A percentile compares a stretch with the other conserved stretches of the same genome.
Evolutionary conservation across 2,888 invertebrate genomes (phyloP).

Genomic region (Lottia scabra): DNA sequence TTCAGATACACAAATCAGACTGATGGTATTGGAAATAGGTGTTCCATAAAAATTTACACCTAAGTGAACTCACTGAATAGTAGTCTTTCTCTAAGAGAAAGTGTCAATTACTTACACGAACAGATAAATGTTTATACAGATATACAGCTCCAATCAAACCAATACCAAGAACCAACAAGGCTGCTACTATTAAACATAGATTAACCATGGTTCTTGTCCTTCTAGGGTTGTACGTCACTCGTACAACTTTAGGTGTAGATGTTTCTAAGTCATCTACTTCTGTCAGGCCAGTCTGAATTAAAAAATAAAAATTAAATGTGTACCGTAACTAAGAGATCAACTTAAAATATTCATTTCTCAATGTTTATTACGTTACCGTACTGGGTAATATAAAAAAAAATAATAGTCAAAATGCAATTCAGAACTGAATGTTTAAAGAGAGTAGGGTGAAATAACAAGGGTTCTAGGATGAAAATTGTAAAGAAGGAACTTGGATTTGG

Average conservation of each 20-base stretch:
- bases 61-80: no score
- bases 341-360: no score
- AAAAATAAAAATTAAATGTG: no score
- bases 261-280: conserved; percentile 26
- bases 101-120: conserved; percentile 62
- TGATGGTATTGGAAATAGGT: background rate
- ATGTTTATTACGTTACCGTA: no score
- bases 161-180: conserved; percentile 79
- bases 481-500: no score
- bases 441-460: no score
- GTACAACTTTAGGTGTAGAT: conserved; percentile 20
- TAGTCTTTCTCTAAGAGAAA: background rate
- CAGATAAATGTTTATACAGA: conserved; percentile 81
- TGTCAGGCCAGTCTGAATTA: conserved; percentile 35
- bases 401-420: no score
- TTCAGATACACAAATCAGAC: no score
- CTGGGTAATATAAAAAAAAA: no score
- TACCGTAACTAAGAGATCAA: no score
- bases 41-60: background rate
- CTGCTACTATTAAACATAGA: conserved; percentile 78
- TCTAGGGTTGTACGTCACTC: conserved; percentile 35
- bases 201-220: conserved; percentile 71
- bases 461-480: no score
- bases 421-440: no score
- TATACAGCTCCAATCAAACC: conserved; percentile 80